Percentiles rank a stretch among this genome's conserved stretches.
These are phyloP conservation scores for Microcebus griseorufus DNA, from an alignment of 2,113 vertebrate genomes.

Conservation along the genomic window DNA sequence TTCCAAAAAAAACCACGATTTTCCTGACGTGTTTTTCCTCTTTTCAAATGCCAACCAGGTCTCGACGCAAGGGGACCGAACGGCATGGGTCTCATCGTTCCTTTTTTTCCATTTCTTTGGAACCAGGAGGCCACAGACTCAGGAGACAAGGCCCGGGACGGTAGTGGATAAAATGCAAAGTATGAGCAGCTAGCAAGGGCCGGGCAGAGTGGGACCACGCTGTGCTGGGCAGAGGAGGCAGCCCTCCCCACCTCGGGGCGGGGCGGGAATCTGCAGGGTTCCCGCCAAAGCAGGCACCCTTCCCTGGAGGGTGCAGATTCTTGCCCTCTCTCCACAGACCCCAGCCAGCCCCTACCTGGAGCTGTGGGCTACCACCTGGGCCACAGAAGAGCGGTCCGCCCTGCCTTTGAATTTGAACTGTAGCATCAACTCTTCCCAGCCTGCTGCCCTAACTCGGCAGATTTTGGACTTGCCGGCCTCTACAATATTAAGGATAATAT, in stretches of 20 bases:
- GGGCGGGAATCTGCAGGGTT: constrained; percentile 5
- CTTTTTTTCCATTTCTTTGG: constrained; percentile 88
- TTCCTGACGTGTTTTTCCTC: constrained; percentile 36
- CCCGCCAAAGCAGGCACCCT: constrained; percentile 43
- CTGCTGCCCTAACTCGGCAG: background rate
- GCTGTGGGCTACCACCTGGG: constrained; percentile 45
- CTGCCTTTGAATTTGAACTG: background rate
- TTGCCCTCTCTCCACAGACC: constrained; percentile 57
- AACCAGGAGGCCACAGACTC: constrained; percentile 52
- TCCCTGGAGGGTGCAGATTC: background rate
- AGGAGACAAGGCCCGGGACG: constrained; percentile 37
- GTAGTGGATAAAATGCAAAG: background rate
- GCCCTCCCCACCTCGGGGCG: constrained; percentile 68
- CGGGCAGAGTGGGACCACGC: background rate
- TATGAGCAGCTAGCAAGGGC: constrained; percentile 15
- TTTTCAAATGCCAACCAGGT: constrained; percentile 60
- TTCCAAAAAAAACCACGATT: background rate
- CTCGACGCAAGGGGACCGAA: constrained; percentile 58
- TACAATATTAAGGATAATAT: background rate
- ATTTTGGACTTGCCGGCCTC: background rate
- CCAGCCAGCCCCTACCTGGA: background rate
- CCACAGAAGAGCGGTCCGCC: background rate
- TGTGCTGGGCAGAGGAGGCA: background rate
- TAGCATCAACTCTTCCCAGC: background rate
- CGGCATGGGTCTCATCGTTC: constrained; percentile 83